Evolutionary conservation across 2,888 invertebrate genomes (phyloP).

Genomic region (Caenorhabditis angaria): DNA sequence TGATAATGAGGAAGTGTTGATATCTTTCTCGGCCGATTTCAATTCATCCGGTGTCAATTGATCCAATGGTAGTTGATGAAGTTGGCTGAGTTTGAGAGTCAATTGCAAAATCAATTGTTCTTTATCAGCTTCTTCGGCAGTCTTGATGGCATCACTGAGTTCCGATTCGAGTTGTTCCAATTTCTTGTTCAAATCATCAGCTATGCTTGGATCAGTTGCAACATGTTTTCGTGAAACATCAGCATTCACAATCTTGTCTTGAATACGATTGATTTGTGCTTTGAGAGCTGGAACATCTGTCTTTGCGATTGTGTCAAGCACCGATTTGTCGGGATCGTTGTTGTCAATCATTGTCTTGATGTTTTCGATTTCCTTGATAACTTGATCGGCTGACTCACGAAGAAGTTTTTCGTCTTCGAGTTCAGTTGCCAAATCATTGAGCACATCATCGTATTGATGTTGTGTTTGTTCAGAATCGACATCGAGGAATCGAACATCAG

Average conservation of each 20-base stretch:
- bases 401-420: conserved; percentile 51
- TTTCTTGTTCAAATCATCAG: conserved; percentile 26
- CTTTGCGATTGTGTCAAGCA: conserved; percentile 31
- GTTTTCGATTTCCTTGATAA: conserved; percentile 44
- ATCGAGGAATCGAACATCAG: conserved; percentile 64
- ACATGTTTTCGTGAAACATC: conserved; percentile 42
- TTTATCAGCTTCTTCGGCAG: conserved; percentile 44
- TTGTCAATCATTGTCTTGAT: conserved; percentile 29
- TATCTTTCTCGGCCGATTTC: conserved; percentile 33
- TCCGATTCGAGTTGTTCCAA: conserved; percentile 42
- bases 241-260: conserved; percentile 38
- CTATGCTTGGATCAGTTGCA: conserved; percentile 26
- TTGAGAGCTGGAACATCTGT: conserved; percentile 42
- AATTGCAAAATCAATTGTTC: conserved; percentile 36
- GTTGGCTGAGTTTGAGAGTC: conserved; percentile 34
- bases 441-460: conserved; percentile 53
- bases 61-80: conserved; percentile 35
- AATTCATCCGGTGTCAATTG: conserved; percentile 32
- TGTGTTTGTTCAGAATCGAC: conserved; percentile 60
- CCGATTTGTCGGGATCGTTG: conserved; percentile 27
- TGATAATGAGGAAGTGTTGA: conserved; percentile 18
- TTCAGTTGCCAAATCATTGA: conserved; percentile 44
- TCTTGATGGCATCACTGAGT: conserved; percentile 42
- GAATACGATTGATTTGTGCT: conserved; percentile 43
- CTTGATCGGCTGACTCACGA: conserved; percentile 48